Evolutionary conservation across 2,888 invertebrate genomes (phyloP).

Genomic region (Euplagia quadripunctaria): DNA sequence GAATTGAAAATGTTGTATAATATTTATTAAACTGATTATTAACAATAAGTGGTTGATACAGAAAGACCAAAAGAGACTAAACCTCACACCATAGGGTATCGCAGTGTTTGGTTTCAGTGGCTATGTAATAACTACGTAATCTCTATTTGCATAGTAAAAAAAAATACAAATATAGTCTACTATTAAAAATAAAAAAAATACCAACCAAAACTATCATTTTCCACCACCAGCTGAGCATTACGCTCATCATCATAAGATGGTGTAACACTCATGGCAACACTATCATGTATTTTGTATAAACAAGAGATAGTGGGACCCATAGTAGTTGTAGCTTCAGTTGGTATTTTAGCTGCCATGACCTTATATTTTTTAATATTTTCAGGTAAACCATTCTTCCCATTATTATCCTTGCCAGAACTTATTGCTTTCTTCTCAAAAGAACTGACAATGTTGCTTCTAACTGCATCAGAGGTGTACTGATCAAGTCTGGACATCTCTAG

Average conservation of each 20-base stretch:
- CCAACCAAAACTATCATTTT: slow-evolving; percentile 76
- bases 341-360: slow-evolving; percentile 64
- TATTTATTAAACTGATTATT: too few relatives aligned
- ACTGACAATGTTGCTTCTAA: slow-evolving; percentile 58
- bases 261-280: slow-evolving; percentile 74
- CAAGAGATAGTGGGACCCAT: slow-evolving; percentile 72
- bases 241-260: slow-evolving; percentile 76
- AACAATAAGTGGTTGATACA: neutral
- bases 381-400: slow-evolving; percentile 62
- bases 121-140: too few relatives aligned
- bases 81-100: neutral
- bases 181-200: slow-evolving; percentile 21
- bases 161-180: too few relatives aligned
- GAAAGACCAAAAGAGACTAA: neutral
- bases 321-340: slow-evolving; percentile 65
- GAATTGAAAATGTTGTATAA: too few relatives aligned
- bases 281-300: slow-evolving; percentile 75
- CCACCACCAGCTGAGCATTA: slow-evolving; percentile 73
- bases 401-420: slow-evolving; percentile 61
- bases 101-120: neutral
- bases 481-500: slow-evolving; percentile 56
- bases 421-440: slow-evolving; percentile 62
- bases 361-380: slow-evolving; percentile 65
- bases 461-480: slow-evolving; percentile 60
- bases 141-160: too few relatives aligned